These are phyloP conservation scores for Phymanthus crucifer DNA, from an alignment of 92 coral and sea anemone species.

Conservation along the genomic window DNA sequence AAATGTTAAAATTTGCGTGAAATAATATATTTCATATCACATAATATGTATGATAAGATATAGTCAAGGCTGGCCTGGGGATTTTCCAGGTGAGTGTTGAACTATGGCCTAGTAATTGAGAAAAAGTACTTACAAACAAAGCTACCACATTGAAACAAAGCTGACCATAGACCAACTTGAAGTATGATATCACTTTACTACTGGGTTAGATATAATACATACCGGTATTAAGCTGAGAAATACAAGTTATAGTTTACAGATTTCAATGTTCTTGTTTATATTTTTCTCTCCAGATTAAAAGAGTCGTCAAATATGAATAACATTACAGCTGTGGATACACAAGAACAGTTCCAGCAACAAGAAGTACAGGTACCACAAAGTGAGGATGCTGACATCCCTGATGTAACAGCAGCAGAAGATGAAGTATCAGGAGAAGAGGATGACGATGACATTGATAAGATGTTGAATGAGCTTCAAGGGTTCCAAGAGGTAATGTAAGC, in stretches of 20 bases:
- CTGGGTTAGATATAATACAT: too few relatives aligned
- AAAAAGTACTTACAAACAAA: too few relatives aligned
- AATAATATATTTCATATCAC: too few relatives aligned
- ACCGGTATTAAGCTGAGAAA: neutral
- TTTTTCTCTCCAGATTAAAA: neutral
- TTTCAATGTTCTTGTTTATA: neutral
- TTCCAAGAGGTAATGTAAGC: conserved; percentile 89
- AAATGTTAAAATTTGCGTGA: too few relatives aligned
- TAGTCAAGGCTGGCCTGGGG: too few relatives aligned
- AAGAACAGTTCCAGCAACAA: neutral
- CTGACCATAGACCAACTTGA: too few relatives aligned
- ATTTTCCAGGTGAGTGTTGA: too few relatives aligned
- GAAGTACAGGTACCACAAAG: neutral
- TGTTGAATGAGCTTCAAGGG: conserved; percentile 87
- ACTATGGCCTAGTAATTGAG: too few relatives aligned
- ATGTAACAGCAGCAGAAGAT: neutral
- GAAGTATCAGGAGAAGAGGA: conserved; percentile 16
- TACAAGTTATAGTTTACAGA: neutral
- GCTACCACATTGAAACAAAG: too few relatives aligned
- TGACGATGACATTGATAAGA: conserved; percentile 89
- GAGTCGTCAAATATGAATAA: neutral
- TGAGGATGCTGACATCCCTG: neutral
- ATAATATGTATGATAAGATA: too few relatives aligned
- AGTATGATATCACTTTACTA: too few relatives aligned
- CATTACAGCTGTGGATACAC: neutral